Evolutionary conservation across 2,888 invertebrate genomes (phyloP).

Genomic region (Chironomus tentans): DNA sequence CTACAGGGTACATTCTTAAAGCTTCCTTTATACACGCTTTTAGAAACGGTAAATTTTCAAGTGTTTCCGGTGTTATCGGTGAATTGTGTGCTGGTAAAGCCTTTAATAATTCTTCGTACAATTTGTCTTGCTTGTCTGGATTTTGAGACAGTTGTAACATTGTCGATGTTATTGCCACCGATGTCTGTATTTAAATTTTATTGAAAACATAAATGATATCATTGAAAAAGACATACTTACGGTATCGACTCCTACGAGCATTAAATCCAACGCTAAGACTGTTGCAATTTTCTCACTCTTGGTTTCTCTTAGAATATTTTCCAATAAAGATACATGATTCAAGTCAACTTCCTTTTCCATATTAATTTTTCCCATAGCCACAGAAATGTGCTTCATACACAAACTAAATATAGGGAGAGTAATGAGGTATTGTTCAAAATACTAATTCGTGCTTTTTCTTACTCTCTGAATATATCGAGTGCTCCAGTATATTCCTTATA

Average conservation of each 20-base stretch:
- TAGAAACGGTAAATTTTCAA: conserved; percentile 59
- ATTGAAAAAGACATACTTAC: conserved; percentile 37
- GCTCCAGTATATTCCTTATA: conserved; percentile 62
- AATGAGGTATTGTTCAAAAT: background rate
- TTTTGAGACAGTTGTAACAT: conserved; percentile 67
- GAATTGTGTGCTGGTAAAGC: conserved; percentile 48
- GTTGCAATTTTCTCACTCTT: conserved; percentile 53
- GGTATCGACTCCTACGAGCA: conserved; percentile 74
- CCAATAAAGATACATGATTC: conserved; percentile 48
- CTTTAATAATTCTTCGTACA: conserved; percentile 53
- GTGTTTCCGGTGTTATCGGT: conserved; percentile 49
- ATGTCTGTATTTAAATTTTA: conserved; percentile 45
- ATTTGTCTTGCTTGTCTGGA: conserved; percentile 53
- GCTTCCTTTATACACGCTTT: conserved; percentile 72
- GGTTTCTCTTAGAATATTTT: conserved; percentile 48
- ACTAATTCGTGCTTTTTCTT: conserved; percentile 34
- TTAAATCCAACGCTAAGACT: conserved; percentile 64
- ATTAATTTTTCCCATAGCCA: conserved; percentile 46
- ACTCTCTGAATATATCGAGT: conserved; percentile 63
- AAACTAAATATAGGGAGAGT: conserved; percentile 38
- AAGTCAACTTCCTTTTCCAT: conserved; percentile 35
- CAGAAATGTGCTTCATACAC: conserved; percentile 49
- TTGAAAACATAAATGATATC: background rate
- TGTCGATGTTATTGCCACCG: conserved; percentile 64
- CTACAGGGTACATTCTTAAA: conserved; percentile 69